Evolutionary conservation across 2,797 vertebrate species (phyloP), one percentile per base, ranked within the genome.

Genomic region (Octomys mimax): DNA sequence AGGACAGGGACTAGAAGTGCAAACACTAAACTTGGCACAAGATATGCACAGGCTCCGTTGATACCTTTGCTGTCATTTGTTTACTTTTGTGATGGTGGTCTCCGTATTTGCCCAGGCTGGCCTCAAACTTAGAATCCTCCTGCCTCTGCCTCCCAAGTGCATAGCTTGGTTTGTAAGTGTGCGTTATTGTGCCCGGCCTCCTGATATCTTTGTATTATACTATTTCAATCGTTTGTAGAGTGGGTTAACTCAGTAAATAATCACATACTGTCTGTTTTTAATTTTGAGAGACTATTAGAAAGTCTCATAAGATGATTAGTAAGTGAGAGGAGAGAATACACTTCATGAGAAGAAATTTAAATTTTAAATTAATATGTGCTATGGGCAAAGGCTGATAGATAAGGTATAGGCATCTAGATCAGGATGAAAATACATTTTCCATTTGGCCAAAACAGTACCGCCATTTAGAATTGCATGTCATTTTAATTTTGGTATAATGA

Each of bases 211-310:
- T 31, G 21, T 78, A 11, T 31, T 61, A n/a, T 36, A 21, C 49
- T 4, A 52, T 26, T 73, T 39, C 0, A 52, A 3, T 24, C 9
- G 28, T 93, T 81, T n/a, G 26, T 19, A 75, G 59, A 39, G 6
- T 71, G 24, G 66, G 19, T 13, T 36, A 66, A 12, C 14, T 3
- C n/a, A 46, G 6, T 21, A 70, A 78, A 75, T 85, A n/a, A 89
- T 75, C 89, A 24, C 49, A 3, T 61, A 54, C 61, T 52, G 95
- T 96, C 57, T 80, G 33, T 46, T 89, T 39, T 95, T 92, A 6
- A 93, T 90, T 80, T 83, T 71, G 82, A 90, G 61, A 14, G 19
- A 14, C 8, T 39, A 1, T 42, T 71, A 84, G 21, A 71, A 89
- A 83, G 49, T 71, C 46, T 88, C 11, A 12, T 70, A 28, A 95